These are phyloP conservation scores for Monoplex corrugatus DNA, from an alignment of 2,888 invertebrate genomes.

Conservation along the genomic window DNA sequence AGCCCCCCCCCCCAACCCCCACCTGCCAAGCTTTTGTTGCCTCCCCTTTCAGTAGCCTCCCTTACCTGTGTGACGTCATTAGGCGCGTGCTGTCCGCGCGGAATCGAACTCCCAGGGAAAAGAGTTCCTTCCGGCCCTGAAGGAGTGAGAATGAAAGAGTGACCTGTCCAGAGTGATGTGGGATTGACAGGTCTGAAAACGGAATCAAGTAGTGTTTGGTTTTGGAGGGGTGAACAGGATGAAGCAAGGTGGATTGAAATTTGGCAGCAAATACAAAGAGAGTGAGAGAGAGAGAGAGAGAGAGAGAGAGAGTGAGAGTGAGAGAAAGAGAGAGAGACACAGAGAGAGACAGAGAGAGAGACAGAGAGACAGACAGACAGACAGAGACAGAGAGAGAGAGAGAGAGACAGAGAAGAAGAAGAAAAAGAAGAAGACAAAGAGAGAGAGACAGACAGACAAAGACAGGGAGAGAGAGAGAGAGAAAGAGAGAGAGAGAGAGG, in stretches of 20 bases:
- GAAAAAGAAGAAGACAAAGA: slow-evolving; percentile 19
- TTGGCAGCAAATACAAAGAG: too few relatives aligned
- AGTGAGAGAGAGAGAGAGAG: neutral
- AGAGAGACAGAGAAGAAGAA: neutral
- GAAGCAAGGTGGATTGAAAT: too few relatives aligned
- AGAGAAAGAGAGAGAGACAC: neutral
- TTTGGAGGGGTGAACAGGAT: too few relatives aligned
- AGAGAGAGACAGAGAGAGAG: neutral
- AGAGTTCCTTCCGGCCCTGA: too few relatives aligned
- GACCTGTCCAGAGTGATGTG: too few relatives aligned
- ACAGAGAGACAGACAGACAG: neutral
- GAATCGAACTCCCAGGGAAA: too few relatives aligned
- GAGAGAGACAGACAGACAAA: neutral
- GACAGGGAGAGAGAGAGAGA: neutral
- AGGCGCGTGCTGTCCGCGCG: too few relatives aligned
- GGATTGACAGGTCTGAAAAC: too few relatives aligned
- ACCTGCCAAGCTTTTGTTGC: neutral
- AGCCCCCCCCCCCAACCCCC: neutral
- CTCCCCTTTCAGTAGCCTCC: neutral
- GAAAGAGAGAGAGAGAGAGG: neutral
- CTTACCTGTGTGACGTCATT: too few relatives aligned
- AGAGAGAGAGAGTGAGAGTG: neutral
- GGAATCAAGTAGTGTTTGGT: too few relatives aligned
- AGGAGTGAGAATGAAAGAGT: too few relatives aligned
- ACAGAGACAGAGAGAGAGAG: neutral